These are phyloP conservation scores for Chondrilla cf. caribensis DNA, from an alignment of 37 sponge, comb jelly and placozoan species.

Conservation along the genomic window DNA sequence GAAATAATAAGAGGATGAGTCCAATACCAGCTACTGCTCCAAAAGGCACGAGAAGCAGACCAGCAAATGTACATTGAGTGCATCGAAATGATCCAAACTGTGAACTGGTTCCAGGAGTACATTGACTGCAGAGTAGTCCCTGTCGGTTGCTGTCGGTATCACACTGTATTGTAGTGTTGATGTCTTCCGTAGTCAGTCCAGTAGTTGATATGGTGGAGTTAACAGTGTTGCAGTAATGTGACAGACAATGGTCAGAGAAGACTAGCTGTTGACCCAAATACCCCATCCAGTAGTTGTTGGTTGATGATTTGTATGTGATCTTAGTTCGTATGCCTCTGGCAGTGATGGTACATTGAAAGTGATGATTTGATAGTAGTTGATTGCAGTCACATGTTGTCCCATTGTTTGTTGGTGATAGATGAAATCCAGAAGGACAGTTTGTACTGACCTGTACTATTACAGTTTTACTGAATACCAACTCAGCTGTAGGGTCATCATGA, in stretches of 20 bases:
- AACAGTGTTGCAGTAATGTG: not conserved
- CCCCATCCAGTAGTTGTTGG: not conserved
- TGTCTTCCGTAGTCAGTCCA: not conserved
- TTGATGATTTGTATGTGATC: too few relatives aligned
- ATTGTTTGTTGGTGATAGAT: too few relatives aligned
- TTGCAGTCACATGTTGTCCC: too few relatives aligned
- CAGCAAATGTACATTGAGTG: constrained; percentile 9
- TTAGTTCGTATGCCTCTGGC: too few relatives aligned
- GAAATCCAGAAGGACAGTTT: too few relatives aligned
- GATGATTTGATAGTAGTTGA: too few relatives aligned
- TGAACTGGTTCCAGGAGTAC: constrained; percentile 26
- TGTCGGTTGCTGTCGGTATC: not conserved
- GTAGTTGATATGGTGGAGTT: not conserved
- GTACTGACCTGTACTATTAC: too few relatives aligned
- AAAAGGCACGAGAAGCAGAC: constrained; percentile 10
- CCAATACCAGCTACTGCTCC: constrained; percentile 27
- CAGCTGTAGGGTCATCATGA: too few relatives aligned
- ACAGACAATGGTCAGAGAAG: not conserved
- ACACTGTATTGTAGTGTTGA: not conserved
- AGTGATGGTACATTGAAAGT: too few relatives aligned
- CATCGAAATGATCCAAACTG: constrained; percentile 27
- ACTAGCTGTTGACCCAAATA: not conserved
- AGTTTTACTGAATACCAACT: too few relatives aligned
- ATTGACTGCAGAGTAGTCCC: constrained; percentile 47
- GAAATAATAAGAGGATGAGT: constrained; percentile 28